phyloP scores from a whole-genome alignment of 2,113 vertebrate genomes.

The Andinoacara biseriatus region DNA sequence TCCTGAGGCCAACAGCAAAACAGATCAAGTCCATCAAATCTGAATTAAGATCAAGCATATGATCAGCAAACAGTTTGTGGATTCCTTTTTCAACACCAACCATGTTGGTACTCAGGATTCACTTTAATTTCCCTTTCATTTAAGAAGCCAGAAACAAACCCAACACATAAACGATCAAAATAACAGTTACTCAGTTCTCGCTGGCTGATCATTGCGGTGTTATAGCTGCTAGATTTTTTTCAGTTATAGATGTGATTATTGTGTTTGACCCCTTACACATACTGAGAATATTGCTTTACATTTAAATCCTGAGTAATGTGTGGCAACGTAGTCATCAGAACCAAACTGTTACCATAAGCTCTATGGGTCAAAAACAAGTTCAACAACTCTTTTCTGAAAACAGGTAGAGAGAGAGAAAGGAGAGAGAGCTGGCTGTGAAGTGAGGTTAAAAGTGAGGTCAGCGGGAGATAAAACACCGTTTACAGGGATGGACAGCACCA shows the following conservation, averaged over 20 bases:
- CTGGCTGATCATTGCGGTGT: background rate
- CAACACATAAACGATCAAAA: background rate
- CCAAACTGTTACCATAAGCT: background rate
- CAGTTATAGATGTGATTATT: background rate
- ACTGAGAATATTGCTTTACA: background rate
- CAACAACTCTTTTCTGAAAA: background rate
- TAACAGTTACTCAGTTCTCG: background rate
- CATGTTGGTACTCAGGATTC: background rate
- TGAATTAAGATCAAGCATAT: background rate
- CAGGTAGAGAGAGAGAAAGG: background rate
- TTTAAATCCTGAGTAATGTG: background rate
- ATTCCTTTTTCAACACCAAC: background rate
- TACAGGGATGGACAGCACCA: constrained; percentile 17
- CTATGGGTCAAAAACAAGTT: background rate
- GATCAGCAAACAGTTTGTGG: background rate
- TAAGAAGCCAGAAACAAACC: background rate
- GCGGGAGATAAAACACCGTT: constrained; percentile 39
- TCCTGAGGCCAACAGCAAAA: background rate
- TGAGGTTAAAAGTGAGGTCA: constrained; percentile 36
- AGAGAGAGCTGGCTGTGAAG: background rate
- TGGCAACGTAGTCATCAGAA: background rate
- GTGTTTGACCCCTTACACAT: background rate
- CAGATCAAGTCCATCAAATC: background rate
- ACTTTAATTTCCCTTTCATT: constrained; percentile 4
- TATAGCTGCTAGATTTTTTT: background rate